Percentiles rank a stretch among this genome's conserved stretches.
Conservation (phyloP, 2,113 vertebrate genomes). For the Misgurnus mizolepis region DNA sequence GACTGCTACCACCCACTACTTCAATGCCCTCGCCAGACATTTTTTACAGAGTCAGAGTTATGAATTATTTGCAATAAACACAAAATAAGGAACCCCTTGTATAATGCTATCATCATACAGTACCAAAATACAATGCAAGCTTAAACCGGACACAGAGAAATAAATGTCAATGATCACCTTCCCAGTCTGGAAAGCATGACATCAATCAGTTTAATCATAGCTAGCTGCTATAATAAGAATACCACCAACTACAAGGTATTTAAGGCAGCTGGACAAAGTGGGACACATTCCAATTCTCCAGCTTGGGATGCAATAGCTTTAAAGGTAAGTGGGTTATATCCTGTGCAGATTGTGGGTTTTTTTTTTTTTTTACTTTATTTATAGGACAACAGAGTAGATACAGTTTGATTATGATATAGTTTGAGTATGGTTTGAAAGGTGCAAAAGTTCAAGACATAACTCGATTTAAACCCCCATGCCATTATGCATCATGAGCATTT, state of each 20-base stretch:
- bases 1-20: neutral
- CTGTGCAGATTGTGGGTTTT: neutral
- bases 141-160: constrained; percentile 12
- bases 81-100: too few species aligned
- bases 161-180: constrained; percentile 47
- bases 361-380: too few species aligned
- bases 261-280: constrained; percentile 9
- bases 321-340: constrained; percentile 8
- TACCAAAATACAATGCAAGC: constrained; percentile 15
- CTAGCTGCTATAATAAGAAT: neutral
- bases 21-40: neutral
- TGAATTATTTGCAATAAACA: constrained; percentile 5
- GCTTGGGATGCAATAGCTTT: neutral
- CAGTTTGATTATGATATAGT: too few species aligned
- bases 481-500: too few species aligned
- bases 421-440: too few species aligned
- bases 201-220: constrained; percentile 47
- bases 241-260: neutral
- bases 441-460: too few species aligned
- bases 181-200: neutral
- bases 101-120: neutral
- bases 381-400: too few species aligned
- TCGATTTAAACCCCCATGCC: too few species aligned
- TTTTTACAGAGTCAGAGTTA: neutral
- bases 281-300: constrained; percentile 1